Evolutionary conservation across 2,113 vertebrate genomes (phyloP).

Genomic region (Orthochromis indermauri): DNA sequence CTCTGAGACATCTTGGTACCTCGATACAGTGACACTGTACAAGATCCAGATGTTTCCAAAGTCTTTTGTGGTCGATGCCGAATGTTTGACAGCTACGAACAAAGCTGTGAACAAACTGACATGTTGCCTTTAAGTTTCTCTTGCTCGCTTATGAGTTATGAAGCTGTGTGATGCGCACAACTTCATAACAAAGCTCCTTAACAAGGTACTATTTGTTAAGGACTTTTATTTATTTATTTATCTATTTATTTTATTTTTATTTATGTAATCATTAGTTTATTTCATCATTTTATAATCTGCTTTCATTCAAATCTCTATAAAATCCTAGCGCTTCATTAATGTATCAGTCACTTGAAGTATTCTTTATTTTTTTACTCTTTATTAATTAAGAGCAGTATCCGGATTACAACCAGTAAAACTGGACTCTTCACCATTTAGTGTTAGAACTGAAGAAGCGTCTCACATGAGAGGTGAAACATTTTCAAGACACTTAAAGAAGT

Average conservation of each 20-base stretch:
- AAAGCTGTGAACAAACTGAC: not conserved
- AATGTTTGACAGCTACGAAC: not conserved
- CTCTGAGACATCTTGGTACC: not conserved
- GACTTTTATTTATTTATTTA: not conserved
- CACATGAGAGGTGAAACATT: not conserved
- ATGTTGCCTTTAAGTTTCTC: not conserved
- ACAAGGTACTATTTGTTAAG: not conserved
- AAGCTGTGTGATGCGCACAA: not conserved
- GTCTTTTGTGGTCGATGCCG: fast-evolving
- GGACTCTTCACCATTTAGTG: not conserved
- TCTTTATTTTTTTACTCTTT: not conserved
- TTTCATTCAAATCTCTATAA: not conserved
- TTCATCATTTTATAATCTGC: not conserved
- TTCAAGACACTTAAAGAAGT: not conserved
- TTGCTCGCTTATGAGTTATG: not conserved
- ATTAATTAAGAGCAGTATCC: not conserved
- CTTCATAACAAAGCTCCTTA: not conserved
- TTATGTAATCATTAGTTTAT: not conserved
- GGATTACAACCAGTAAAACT: not conserved
- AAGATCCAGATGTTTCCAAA: not conserved
- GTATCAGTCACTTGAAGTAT: not conserved
- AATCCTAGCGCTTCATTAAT: not conserved
- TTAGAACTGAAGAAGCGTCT: not conserved
- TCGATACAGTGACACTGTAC: not conserved
- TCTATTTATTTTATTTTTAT: not conserved